A percentile compares a stretch with the other conserved stretches of the same genome.
Evolutionary conservation across 1,140 invertebrate species (phyloP).

Genomic region (Ruditapes philippinarum): DNA sequence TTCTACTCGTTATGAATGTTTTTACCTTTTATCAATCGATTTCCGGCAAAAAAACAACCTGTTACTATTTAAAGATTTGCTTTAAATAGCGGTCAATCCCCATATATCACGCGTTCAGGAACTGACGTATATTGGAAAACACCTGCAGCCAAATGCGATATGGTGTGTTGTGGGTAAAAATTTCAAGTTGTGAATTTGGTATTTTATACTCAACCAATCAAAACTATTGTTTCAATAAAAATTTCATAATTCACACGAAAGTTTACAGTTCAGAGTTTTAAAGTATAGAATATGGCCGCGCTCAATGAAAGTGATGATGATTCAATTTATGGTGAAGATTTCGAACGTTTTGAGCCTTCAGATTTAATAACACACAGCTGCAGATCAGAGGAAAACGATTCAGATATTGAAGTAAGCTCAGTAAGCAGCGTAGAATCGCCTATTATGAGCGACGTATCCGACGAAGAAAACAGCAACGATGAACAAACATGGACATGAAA

Average conservation of each 20-base stretch:
- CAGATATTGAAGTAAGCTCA: not conserved
- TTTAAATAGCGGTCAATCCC: not conserved
- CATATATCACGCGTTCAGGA: not conserved
- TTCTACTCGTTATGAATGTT: not conserved
- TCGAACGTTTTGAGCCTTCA: not conserved
- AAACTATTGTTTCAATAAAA: not conserved
- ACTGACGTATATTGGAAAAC: not conserved
- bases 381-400: not conserved
- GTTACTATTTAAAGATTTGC: not conserved
- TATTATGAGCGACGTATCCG: not conserved
- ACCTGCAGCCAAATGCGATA: not conserved
- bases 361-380: not conserved
- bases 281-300: not conserved
- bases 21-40: not conserved
- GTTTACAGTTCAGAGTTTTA: not conserved
- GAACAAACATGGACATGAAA: not conserved
- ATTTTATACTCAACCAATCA: not conserved
- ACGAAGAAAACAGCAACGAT: not conserved
- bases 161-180: not conserved
- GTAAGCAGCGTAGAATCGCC: not conserved
- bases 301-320: not conserved
- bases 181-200: not conserved
- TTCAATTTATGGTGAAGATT: not conserved
- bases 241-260: not conserved
- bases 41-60: not conserved